Base-by-base conservation (phyloP, 2,888 invertebrate species). In the Pilophorus perplexus region DNA sequence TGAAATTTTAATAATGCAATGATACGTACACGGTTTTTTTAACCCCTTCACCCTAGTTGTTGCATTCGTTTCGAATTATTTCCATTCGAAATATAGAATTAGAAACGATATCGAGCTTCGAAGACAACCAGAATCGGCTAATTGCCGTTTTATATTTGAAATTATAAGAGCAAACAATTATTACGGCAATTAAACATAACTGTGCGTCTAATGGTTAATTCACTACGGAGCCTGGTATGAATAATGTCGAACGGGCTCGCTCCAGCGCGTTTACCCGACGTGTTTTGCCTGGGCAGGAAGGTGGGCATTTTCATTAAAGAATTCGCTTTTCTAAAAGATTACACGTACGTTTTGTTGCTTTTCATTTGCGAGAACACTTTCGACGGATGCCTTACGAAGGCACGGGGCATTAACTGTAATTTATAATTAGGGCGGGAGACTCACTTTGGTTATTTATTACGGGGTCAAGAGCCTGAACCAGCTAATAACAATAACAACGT, bases 111-210 rank as follows among this genome's bases (percentile, higher is more conserved):
- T 23, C n/a, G 14, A 12, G 23, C 12, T n/a, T 25, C 25, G 12
- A 27, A 50, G 27, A 52, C 14, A 16, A 52, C 28, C 52, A 12
- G 14, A 42, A 42, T 33, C 25, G 20, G 12, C 27, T 59, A 59
- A 59, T 59, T 59, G 44, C 59, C 27, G 25, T 44, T 62, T 62
- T 48, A 23, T 25, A 33, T 50, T 62, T 62, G 22, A 16, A 46
- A 50, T 62, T 48, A 48, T 62, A 23, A 48, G 46, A 48, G 62
- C 28, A 65, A 55, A 65, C 55, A 65, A 65, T 65, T 65, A 65
- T 65, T 65, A 65, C 55, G 54, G 44, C 65, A 55, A 65, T 65
- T 55, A 65, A 44, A 54, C 65, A 54, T 54, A 55, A 55, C 54
- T 65, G 55, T 55, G 25, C 18, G 14, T 12, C 52, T 52, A 52